Conservation (phyloP, 1,140 invertebrate genomes). For the Diorhabda elongata region DNA sequence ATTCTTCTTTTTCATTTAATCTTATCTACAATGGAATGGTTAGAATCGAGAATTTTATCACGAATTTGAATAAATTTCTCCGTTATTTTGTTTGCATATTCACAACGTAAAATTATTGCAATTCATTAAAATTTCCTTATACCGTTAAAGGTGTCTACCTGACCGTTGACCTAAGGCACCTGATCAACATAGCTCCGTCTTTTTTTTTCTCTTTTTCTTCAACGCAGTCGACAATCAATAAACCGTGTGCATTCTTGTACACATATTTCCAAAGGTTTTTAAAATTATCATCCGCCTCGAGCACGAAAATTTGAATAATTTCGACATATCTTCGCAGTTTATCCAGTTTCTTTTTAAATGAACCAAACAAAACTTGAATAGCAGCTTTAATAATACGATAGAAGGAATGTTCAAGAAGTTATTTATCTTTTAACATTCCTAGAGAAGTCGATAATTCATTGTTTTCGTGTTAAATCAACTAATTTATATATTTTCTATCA, state of each 20-base stretch:
- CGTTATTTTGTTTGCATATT: neutral
- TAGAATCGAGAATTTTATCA: too few relatives aligned
- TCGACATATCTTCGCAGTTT: conserved; percentile 1
- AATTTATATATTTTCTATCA: too few relatives aligned
- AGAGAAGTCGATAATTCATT: too few relatives aligned
- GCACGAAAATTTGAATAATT: conserved; percentile 9
- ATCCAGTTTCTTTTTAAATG: neutral
- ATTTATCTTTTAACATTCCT: too few relatives aligned
- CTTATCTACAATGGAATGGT: too few relatives aligned
- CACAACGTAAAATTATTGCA: neutral
- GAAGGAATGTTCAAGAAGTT: too few relatives aligned
- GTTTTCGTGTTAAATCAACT: too few relatives aligned
- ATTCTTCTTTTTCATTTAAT: too few relatives aligned
- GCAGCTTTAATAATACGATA: too few relatives aligned
- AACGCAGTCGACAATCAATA: neutral
- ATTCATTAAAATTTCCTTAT: neutral
- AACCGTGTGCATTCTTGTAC: neutral
- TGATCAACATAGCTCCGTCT: conserved; percentile 7
- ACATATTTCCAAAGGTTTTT: conserved; percentile 1
- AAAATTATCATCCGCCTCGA: neutral
- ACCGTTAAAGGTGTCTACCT: conserved; percentile 7
- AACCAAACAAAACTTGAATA: too few relatives aligned
- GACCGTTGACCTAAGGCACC: conserved; percentile 19
- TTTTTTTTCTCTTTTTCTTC: neutral
- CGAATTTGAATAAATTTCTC: neutral